These are phyloP conservation scores for Campaea margaritaria DNA, from an alignment of 2,888 invertebrate genomes.

Conservation along the genomic window DNA sequence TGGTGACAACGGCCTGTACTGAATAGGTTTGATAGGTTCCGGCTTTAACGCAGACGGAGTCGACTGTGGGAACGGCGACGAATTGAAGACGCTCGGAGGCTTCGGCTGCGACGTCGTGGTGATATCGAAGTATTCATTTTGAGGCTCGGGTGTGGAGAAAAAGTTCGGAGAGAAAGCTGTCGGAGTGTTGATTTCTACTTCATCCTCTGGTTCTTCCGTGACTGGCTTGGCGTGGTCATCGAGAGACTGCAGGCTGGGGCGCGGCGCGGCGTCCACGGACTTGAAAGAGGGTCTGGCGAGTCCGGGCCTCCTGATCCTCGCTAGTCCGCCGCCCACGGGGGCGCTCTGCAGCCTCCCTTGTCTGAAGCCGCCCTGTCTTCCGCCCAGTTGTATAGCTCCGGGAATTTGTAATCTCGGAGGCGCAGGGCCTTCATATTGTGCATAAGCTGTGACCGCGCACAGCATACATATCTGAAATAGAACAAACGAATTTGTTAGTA, in stretches of 20 bases:
- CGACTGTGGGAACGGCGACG: slow-evolving; percentile 73
- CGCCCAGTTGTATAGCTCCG: slow-evolving; percentile 84
- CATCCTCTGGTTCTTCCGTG: slow-evolving; percentile 88
- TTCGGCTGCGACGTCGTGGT: slow-evolving; percentile 79
- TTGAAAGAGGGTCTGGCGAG: slow-evolving; percentile 76
- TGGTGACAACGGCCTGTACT: slow-evolving; percentile 74
- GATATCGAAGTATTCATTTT: slow-evolving; percentile 77
- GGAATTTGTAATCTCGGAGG: slow-evolving; percentile 89
- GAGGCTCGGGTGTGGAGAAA: slow-evolving; percentile 75
- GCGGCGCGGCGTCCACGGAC: slow-evolving; percentile 75
- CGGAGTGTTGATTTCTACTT: slow-evolving; percentile 82
- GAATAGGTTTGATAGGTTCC: slow-evolving; percentile 77
- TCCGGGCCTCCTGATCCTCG: slow-evolving; percentile 74
- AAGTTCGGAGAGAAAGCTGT: slow-evolving; percentile 76
- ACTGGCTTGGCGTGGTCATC: slow-evolving; percentile 87
- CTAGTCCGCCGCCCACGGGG: slow-evolving; percentile 57
- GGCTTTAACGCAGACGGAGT: slow-evolving; percentile 67
- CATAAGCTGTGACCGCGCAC: slow-evolving; percentile 81
- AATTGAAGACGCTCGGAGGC: slow-evolving; percentile 76
- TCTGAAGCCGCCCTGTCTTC: slow-evolving; percentile 70
- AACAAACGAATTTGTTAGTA: slow-evolving; percentile 26
- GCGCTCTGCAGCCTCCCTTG: slow-evolving; percentile 72
- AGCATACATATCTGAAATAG: slow-evolving; percentile 79
- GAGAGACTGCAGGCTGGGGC: slow-evolving; percentile 77
- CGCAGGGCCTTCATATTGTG: slow-evolving; percentile 82